Evolutionary conservation across 2,113 vertebrate genomes (phyloP), one percentile per base, ranked within the genome.

Genomic region (Callorhinus ursinus): DNA sequence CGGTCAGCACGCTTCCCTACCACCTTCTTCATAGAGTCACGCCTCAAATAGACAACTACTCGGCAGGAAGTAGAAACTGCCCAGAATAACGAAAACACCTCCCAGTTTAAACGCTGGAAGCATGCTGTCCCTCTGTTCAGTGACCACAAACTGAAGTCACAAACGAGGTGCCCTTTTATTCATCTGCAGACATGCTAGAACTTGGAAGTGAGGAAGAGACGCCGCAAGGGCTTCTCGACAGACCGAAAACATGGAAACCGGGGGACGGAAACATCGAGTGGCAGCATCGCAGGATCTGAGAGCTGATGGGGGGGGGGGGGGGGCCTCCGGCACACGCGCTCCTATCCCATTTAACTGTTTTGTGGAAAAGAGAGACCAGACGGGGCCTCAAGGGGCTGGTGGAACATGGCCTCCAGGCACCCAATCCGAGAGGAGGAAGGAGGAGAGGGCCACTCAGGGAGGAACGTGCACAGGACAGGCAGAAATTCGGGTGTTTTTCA

Each of bases 231-330:
- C 3, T 8, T 28, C 31, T 12, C 2, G 2, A 26, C 21, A 59
- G 7, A 33, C 0, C 33, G 36, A 2, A 22, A 57, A 22, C 2
- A 2, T 1, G 9, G 81, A 36, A 16, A 33, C 2, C 2, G 0
- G 4, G 4, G 26, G 10, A 13, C 11, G 3, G 31, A 39, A 39
- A 63, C 42, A 28, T 1, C 2, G 0, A 33, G 9, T 13, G 0
- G 1, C 1, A 0, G 63, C 31, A 2, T 0, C 0, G 0, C 1
- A 24, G 0, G 2, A 19, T 3, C 22, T 18, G 42, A 15, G 63
- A 24, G 36, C 10, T 13, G 36, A 12, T 0, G 2, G 31, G 14
- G 31, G 24, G 13, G 31, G 13, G 31, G 14, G 12, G 19, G 2
- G 61, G 59, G 4, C 11, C n/a, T 71, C 16, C 11, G 69, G 61